Conservation (phyloP, 2,797 vertebrate genomes). For the Lemur catta region DNA sequence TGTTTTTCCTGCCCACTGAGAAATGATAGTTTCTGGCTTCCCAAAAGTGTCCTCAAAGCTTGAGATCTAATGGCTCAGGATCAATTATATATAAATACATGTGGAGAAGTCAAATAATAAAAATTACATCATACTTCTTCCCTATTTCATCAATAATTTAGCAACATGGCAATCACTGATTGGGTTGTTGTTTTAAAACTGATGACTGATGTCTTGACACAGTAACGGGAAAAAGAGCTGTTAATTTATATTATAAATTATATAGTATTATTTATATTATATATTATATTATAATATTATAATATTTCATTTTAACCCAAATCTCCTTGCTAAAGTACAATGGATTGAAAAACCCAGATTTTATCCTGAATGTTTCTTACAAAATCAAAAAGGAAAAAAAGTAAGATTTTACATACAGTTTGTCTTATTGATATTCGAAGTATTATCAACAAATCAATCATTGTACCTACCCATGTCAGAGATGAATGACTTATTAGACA, state of each 20-base stretch:
- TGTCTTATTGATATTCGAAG: conserved; percentile 36
- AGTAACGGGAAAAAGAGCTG: not conserved
- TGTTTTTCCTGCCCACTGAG: not conserved
- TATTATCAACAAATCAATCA: conserved; percentile 66
- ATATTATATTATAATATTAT: no score
- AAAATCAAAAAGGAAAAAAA: not conserved
- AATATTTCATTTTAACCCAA: conserved; percentile 5
- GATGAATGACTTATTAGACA: conserved; percentile 65
- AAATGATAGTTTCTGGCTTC: conserved; percentile 13
- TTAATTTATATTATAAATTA: conserved; percentile 27
- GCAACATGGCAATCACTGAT: conserved; percentile 9
- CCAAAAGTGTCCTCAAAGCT: conserved; percentile 10
- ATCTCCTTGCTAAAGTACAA: conserved; percentile 42
- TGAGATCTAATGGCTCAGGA: not conserved
- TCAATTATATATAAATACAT: conserved; percentile 31
- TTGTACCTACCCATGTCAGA: conserved; percentile 41
- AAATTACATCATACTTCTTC: conserved; percentile 20
- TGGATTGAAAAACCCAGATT: not conserved
- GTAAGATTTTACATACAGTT: conserved; percentile 31
- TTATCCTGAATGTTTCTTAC: not conserved
- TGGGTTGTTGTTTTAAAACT: conserved; percentile 32
- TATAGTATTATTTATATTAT: no score
- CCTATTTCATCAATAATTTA: conserved; percentile 50
- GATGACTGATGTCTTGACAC: not conserved
- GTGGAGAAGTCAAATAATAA: conserved; percentile 19